Evolutionary conservation across 1,140 invertebrate genomes (phyloP).

Genomic region (Drosophila lini): DNA sequence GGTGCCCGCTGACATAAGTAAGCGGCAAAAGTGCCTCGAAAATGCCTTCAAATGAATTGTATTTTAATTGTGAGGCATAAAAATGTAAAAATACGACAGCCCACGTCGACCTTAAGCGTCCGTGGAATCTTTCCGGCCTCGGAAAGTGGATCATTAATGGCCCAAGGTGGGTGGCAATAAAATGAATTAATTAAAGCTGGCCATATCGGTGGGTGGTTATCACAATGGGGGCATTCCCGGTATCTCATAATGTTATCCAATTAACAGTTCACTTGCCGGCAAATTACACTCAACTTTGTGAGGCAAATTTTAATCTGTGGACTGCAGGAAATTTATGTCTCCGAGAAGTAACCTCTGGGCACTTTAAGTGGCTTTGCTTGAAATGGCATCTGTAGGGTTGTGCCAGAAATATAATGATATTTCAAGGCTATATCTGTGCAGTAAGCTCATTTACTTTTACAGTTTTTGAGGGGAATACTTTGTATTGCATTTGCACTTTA

Average conservation of each 20-base stretch:
- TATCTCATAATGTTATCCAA: slow-evolving; percentile 33
- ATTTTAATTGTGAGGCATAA: slow-evolving; percentile 67
- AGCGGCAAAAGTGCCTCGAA: slow-evolving; percentile 32
- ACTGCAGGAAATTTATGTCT: slow-evolving; percentile 14
- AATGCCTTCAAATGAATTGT: slow-evolving; percentile 63
- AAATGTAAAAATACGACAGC: slow-evolving; percentile 37
- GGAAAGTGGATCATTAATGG: slow-evolving; percentile 11
- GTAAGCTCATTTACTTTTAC: slow-evolving; percentile 1
- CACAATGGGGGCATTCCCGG: slow-evolving; percentile 18
- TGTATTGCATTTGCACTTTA: slow-evolving; percentile 12
- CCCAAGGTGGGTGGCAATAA: slow-evolving; percentile 32
- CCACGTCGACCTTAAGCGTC: slow-evolving; percentile 13
- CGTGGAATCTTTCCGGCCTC: slow-evolving; percentile 3
- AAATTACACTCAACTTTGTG: slow-evolving; percentile 26
- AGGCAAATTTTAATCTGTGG: slow-evolving; percentile 26
- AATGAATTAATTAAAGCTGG: slow-evolving; percentile 44
- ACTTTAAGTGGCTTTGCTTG: not conserved
- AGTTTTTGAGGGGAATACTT: not conserved
- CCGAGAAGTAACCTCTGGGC: not conserved
- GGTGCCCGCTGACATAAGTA: slow-evolving; percentile 28
- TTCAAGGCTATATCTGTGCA: not conserved
- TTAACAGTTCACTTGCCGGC: slow-evolving; percentile 35
- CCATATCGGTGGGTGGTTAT: slow-evolving; percentile 23
- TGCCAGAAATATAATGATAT: not conserved
- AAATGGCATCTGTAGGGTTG: no score